phyloP scores from a whole-genome alignment of 2,113 vertebrate species.

The Gobiocypris rarus region DNA sequence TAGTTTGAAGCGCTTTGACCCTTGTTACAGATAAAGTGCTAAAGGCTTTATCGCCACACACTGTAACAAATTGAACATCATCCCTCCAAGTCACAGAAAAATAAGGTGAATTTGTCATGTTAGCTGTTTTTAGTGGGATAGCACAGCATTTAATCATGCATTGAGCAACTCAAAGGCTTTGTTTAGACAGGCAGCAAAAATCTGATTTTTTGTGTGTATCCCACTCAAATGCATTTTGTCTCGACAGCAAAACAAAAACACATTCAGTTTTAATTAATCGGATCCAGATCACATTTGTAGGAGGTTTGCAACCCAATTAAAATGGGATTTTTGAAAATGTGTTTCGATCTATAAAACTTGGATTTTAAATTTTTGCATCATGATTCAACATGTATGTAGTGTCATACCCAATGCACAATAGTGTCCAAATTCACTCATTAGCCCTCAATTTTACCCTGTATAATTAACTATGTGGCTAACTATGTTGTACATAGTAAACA shows the following conservation, averaged over 20 bases:
- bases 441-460: too few relatives aligned
- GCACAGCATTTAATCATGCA: not conserved
- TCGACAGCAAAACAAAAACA: not conserved
- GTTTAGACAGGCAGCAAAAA: not conserved
- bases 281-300: not conserved
- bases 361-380: not conserved
- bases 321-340: not conserved
- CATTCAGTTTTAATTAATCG: not conserved
- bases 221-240: not conserved
- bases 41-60: not conserved
- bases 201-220: not conserved
- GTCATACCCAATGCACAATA: not conserved
- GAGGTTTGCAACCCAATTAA: not conserved
- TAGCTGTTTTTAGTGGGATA: not conserved
- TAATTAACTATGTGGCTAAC: too few relatives aligned
- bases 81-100: not conserved
- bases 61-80: conserved; percentile 33
- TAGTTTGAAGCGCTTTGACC: not conserved
- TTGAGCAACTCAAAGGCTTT: not conserved
- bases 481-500: too few relatives aligned
- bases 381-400: not conserved
- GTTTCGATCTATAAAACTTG: not conserved
- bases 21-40: conserved; percentile 6
- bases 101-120: conserved; percentile 31
- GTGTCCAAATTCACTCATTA: not conserved